Evolutionary conservation across 2,797 vertebrate genomes (phyloP).

Genomic region (Myotis planiceps): DNA sequence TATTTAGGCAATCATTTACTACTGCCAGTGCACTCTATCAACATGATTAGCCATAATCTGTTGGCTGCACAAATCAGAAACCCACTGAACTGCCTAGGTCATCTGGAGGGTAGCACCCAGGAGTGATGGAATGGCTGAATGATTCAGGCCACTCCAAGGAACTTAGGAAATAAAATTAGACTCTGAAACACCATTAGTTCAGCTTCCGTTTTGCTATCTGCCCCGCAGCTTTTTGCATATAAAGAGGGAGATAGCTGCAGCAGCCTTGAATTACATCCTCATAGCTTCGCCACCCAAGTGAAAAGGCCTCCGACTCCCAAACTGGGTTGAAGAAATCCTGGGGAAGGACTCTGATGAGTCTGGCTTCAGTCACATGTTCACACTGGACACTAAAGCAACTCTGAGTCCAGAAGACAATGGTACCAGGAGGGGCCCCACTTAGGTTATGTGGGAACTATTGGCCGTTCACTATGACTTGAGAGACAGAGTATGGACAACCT

Average conservation of each 20-base stretch:
- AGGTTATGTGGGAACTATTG: not conserved
- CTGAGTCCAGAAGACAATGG: not conserved
- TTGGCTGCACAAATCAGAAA: constrained; percentile 45
- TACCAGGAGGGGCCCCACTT: not conserved
- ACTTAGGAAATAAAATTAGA: constrained; percentile 18
- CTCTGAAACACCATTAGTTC: not conserved
- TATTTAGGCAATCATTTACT: constrained; percentile 31
- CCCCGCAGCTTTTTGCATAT: not conserved
- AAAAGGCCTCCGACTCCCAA: not conserved
- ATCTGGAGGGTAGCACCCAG: not conserved
- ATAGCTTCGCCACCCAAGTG: not conserved
- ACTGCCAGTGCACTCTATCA: constrained; percentile 2
- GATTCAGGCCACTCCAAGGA: not conserved
- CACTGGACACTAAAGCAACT: not conserved
- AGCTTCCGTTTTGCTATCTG: not conserved
- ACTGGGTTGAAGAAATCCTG: not conserved
- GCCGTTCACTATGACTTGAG: not conserved
- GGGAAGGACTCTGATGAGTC: not conserved
- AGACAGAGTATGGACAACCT: not conserved
- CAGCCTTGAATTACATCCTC: not conserved
- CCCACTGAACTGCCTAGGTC: not conserved
- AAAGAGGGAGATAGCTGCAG: not conserved
- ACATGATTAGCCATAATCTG: not conserved
- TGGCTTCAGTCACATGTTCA: not conserved
- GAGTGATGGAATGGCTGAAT: not conserved